Percentiles rank a stretch among this genome's conserved stretches.
Evolutionary conservation across 2,797 vertebrate genomes (phyloP).

Genomic region (Helicolenus hilgendorfi): DNA sequence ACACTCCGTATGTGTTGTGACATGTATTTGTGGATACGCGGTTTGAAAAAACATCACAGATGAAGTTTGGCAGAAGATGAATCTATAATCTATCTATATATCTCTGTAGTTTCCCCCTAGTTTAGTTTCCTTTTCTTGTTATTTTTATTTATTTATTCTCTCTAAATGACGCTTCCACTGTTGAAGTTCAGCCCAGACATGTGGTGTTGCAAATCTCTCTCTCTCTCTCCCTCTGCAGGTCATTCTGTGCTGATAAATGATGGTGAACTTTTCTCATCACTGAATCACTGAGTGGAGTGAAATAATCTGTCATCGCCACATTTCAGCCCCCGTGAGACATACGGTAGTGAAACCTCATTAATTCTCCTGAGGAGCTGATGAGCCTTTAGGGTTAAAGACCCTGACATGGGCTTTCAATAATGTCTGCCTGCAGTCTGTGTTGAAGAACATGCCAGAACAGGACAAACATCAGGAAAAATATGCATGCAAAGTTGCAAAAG

Average conservation of each 20-base stretch:
- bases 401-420: conserved; percentile 20
- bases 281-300: conserved; percentile 17
- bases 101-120: background rate
- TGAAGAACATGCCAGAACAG: conserved; percentile 69
- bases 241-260: conserved; percentile 39
- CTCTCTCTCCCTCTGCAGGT: conserved; percentile 56
- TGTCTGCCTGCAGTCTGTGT: conserved; percentile 30
- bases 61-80: conserved; percentile 49
- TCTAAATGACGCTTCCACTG: background rate
- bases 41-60: background rate
- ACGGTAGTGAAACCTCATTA: conserved; percentile 19
- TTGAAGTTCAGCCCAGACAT: background rate
- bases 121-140: background rate
- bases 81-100: too few relatives aligned
- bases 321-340: background rate
- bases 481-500: conserved; percentile 51
- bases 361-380: conserved; percentile 35
- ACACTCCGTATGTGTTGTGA: conserved; percentile 46
- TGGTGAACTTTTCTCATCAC: conserved; percentile 18
- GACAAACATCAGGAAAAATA: conserved; percentile 63
- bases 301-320: conserved; percentile 46
- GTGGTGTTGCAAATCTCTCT: conserved; percentile 18
- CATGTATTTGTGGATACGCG: conserved; percentile 17
- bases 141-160: conserved; percentile 11
- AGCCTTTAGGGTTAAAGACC: conserved; percentile 38